These are phyloP conservation scores for Saccostrea cuccullata DNA, from an alignment of 1,140 invertebrate species.

Conservation along the genomic window DNA sequence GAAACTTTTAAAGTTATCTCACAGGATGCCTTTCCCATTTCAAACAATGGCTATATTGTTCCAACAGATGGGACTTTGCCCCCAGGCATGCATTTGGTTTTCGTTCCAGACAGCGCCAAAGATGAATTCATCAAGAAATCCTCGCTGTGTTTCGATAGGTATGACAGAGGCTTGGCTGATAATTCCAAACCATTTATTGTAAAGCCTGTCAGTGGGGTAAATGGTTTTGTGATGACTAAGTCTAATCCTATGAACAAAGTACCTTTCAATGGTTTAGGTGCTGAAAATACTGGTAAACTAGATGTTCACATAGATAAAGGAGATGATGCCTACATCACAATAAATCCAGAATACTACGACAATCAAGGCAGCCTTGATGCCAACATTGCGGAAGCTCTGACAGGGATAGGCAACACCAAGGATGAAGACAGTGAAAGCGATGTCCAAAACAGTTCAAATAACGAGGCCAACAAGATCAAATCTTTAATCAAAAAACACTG, in stretches of 20 bases:
- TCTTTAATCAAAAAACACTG: background rate
- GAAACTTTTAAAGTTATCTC: conserved; percentile 29
- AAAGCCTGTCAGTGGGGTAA: background rate
- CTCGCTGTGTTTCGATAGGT: background rate
- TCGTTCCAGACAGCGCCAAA: conserved; percentile 16
- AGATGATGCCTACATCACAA: background rate
- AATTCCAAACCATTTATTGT: background rate
- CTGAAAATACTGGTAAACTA: conserved; percentile 17
- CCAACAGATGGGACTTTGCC: conserved; percentile 7
- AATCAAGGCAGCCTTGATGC: conserved; percentile 6
- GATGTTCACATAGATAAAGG: background rate
- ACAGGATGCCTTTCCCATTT: conserved; percentile 21
- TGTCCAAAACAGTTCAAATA: background rate
- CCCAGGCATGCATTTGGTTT: conserved; percentile 21
- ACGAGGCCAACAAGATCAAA: background rate
- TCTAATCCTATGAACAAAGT: conserved; percentile 13
- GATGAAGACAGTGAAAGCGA: background rate
- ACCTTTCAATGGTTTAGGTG: background rate
- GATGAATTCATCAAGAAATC: conserved; percentile 24
- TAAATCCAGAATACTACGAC: conserved; percentile 1
- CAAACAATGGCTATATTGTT: conserved; percentile 22
- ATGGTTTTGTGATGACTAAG: conserved; percentile 20
- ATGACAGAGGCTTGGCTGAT: background rate
- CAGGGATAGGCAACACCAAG: background rate
- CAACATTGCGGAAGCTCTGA: background rate